Evolutionary conservation across 2,113 vertebrate species (phyloP), one percentile per base, ranked within the genome.

Genomic region (Sceloporus undulatus): DNA sequence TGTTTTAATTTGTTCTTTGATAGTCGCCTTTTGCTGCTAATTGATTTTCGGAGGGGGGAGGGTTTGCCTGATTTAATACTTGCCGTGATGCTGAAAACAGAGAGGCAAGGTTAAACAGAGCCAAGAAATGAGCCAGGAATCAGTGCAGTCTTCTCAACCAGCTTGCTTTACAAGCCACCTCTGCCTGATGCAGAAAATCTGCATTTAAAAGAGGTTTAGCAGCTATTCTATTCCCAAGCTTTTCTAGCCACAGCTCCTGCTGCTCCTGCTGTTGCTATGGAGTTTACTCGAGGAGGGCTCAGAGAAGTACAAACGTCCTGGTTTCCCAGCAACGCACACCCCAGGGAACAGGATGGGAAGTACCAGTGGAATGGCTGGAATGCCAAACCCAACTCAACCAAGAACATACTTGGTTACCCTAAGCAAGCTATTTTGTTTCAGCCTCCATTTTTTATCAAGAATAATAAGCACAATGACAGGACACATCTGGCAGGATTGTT

Each of bases 21-120:
- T 97, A 94, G 94, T 94, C 92, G 96, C 96, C 96, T 94, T 95
- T 95, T 78, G 84, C 92, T 94, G 92, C 94, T 97, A 97, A 97
- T 95, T 97, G 95, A 96, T 95, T 97, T 96, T 95, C 95, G 94
- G 91, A 90, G 91, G 78, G 76, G 34, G 91, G 91, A 71, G 76
- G 29, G 93, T 92, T 85, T 90, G 91, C 92, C 92, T 94, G 91
- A 88, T 95, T 95, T 95, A 94, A 96, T 96, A 96, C 94, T 94
- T 95, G 94, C 91, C 8, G 0, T 92, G 93, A 86, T 95, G 90
- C 92, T 93, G 78, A 90, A 93, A 91, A 93, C 29, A 1, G 79
- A 93, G 85, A 84, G 54, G 54, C 25, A 90, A 90, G 54, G 14
- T 91, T 89, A 90, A 73, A 77, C 1, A 0, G 85, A 11, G 9